phyloP scores from a whole-genome alignment of 2,888 invertebrate genomes.

The Hirtodrosophila histrioides region DNA sequence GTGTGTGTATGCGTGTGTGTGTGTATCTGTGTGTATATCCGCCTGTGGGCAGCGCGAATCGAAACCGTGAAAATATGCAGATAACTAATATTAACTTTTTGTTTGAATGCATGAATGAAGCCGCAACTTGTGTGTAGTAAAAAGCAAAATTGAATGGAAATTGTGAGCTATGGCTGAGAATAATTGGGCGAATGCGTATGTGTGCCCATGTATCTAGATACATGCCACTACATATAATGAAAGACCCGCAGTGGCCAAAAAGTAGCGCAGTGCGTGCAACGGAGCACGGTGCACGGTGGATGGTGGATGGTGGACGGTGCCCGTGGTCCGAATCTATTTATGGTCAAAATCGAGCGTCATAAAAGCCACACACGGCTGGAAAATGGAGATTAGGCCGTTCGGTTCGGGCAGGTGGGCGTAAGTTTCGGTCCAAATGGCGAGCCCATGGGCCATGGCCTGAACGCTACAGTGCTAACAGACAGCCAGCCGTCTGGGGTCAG shows the following conservation, averaged over 20 bases:
- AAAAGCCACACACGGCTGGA: conserved; percentile 21
- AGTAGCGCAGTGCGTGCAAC: conserved; percentile 51
- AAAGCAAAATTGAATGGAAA: conserved; percentile 8
- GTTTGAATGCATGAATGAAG: conserved; percentile 74
- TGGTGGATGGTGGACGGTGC: conserved; percentile 9
- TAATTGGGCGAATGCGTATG: conserved; percentile 25
- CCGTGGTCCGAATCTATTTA: conserved; percentile 4
- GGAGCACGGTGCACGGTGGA: conserved; percentile 19
- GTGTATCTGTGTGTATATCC: conserved; percentile 52
- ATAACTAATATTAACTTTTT: conserved; percentile 77
- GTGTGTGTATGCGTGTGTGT: conserved; percentile 15
- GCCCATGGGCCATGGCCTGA: conserved; percentile 6
- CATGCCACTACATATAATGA: conserved; percentile 27
- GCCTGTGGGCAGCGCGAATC: conserved; percentile 70
- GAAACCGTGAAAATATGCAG: conserved; percentile 77
- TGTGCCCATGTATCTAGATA: neutral
- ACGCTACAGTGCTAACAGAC: conserved; percentile 33
- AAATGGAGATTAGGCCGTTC: conserved; percentile 27
- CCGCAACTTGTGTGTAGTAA: conserved; percentile 32
- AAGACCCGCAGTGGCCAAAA: conserved; percentile 39
- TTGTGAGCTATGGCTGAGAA: conserved; percentile 1
- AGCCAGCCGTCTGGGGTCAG: conserved; percentile 31
- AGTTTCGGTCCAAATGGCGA: conserved; percentile 32
- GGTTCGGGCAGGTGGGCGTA: conserved; percentile 27
- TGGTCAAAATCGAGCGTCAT: conserved; percentile 30